Evolutionary conservation across 2,888 invertebrate species (phyloP).

Genomic region (Drosophila barbarae): DNA sequence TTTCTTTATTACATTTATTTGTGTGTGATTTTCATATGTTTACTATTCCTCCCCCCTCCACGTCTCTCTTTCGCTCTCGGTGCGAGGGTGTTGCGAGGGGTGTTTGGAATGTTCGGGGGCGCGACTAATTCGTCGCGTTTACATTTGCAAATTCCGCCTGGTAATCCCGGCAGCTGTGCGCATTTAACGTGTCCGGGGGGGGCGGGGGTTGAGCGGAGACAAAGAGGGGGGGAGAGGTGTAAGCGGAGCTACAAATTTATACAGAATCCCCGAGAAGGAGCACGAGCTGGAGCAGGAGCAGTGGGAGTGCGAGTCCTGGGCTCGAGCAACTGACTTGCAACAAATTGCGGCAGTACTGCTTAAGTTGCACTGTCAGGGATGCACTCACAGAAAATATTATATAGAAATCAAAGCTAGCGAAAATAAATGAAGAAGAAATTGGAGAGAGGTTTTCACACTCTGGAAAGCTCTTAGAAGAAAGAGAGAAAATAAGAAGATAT

Average conservation of each 20-base stretch:
- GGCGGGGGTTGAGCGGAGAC: too few species aligned
- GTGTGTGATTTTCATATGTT: constrained; percentile 50
- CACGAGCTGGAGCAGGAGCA: neutral
- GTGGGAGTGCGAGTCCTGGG: constrained; percentile 2
- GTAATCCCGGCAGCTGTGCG: constrained; percentile 67
- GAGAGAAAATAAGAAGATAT: too few species aligned
- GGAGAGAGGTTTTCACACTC: too few species aligned
- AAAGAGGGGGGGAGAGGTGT: neutral
- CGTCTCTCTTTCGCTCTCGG: too few species aligned
- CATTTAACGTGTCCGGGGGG: constrained; percentile 51
- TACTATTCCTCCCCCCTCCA: constrained; percentile 13
- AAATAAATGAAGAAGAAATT: neutral
- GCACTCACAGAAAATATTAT: neutral
- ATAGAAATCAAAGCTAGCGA: neutral
- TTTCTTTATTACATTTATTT: constrained; percentile 71
- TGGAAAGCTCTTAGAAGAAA: neutral
- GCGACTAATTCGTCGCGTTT: constrained; percentile 61
- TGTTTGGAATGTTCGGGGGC: constrained; percentile 25
- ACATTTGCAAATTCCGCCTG: constrained; percentile 55
- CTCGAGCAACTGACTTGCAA: constrained; percentile 45
- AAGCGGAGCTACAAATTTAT: constrained; percentile 21
- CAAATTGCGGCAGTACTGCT: constrained; percentile 54
- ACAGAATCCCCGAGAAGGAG: constrained; percentile 8
- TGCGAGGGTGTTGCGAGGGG: constrained; percentile 41
- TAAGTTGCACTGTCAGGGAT: constrained; percentile 23